Percentiles rank a stretch among this genome's conserved stretches.
These are phyloP conservation scores for Nomada flava DNA, from an alignment of 2,888 invertebrate species.

Conservation along the genomic window DNA sequence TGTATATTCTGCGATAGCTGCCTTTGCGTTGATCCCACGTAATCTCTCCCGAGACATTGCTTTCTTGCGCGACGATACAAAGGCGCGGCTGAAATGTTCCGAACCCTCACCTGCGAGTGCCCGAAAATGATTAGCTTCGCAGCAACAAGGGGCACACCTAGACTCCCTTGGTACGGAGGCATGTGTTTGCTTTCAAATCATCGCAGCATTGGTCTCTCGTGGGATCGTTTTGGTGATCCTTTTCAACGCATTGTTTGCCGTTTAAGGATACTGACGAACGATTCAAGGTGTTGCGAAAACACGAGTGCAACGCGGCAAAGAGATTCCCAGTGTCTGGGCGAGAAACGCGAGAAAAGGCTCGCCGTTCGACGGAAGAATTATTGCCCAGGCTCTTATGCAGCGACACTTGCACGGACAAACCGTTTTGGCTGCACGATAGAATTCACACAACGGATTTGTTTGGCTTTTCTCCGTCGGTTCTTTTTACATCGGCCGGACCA, in stretches of 20 bases:
- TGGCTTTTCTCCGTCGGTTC: conserved; percentile 60
- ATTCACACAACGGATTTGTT: conserved; percentile 69
- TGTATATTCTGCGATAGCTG: conserved; percentile 50
- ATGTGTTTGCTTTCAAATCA: conserved; percentile 29
- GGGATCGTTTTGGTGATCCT: conserved; percentile 39
- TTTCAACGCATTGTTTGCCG: conserved; percentile 15
- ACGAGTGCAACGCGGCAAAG: conserved; percentile 32
- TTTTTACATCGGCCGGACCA: conserved; percentile 72
- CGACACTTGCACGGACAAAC: neutral
- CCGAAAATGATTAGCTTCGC: too few species aligned
- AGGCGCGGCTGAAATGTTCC: too few species aligned
- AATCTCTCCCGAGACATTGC: conserved; percentile 41
- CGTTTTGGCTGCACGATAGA: conserved; percentile 29
- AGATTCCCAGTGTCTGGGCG: neutral
- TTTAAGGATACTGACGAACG: conserved; percentile 8
- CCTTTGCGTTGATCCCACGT: conserved; percentile 48
- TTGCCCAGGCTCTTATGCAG: neutral
- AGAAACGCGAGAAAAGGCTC: conserved; percentile 5
- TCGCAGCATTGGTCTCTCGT: conserved; percentile 25
- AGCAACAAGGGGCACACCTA: too few species aligned
- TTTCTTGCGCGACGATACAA: too few species aligned
- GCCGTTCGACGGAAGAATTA: conserved; percentile 5
- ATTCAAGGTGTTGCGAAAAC: conserved; percentile 22
- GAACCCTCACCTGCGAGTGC: too few species aligned
- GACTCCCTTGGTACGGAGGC: neutral